Evolutionary conservation across 64 coral and sea anemone genomes (phyloP).

Genomic region (Montipora sp.): DNA sequence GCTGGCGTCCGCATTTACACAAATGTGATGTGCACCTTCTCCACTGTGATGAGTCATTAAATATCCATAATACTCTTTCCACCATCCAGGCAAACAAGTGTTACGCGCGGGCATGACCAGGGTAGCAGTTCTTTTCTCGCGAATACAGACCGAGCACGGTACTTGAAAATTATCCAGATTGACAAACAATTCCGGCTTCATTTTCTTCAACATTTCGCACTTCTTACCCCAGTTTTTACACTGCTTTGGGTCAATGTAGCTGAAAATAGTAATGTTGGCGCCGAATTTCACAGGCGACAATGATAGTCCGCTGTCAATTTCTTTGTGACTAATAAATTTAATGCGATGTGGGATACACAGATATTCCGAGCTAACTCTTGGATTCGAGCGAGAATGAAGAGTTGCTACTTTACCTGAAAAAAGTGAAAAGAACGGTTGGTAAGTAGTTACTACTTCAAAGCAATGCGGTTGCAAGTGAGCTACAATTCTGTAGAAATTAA

Average conservation of each 20-base stretch:
- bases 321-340: background rate
- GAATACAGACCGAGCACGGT: background rate
- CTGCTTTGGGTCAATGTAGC: background rate
- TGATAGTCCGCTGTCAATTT: conserved; percentile 6
- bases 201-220: background rate
- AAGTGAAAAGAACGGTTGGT: too few species aligned
- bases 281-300: conserved; percentile 29
- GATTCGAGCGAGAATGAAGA: conserved; percentile 8
- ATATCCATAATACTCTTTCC: conserved; percentile 6
- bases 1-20: background rate
- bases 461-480: too few species aligned
- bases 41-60: conserved; percentile 25
- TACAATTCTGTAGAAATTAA: too few species aligned
- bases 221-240: background rate
- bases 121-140: conserved; percentile 6
- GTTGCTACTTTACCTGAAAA: conserved; percentile 12
- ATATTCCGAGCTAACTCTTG: conserved; percentile 15
- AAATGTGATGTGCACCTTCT: conserved; percentile 5
- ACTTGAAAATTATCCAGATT: conserved; percentile 12
- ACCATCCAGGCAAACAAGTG: background rate
- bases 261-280: conserved; percentile 29
- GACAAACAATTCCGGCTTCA: background rate
- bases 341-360: conserved; percentile 16
- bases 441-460: too few species aligned
- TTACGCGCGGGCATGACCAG: background rate